phyloP scores from a whole-genome alignment of 2,797 vertebrate species.

The Meriones psammophilus region DNA sequence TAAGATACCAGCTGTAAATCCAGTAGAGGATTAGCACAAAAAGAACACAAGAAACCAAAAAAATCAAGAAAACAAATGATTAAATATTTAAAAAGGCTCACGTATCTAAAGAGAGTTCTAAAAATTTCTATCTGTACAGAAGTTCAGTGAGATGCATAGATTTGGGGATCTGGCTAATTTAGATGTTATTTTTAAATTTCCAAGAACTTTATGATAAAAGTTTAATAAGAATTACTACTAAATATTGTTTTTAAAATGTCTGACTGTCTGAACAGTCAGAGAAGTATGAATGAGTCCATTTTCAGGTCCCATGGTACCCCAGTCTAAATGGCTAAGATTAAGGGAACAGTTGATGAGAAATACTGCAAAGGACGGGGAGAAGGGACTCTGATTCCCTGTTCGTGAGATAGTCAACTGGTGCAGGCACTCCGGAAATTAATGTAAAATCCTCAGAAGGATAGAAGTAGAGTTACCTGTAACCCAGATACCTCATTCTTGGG shows the following conservation, averaged over 20 bases:
- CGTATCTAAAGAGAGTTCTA: neutral
- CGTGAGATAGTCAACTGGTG: neutral
- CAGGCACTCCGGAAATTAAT: too few relatives aligned
- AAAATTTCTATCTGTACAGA: neutral
- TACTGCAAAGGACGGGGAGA: too few relatives aligned
- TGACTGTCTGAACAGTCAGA: neutral
- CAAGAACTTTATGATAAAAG: neutral
- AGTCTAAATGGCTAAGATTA: neutral
- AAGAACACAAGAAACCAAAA: neutral
- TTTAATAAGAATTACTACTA: neutral
- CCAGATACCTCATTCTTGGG: too few relatives aligned
- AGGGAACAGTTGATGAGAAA: neutral
- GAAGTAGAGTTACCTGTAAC: neutral
- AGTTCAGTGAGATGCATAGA: neutral
- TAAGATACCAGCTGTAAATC: neutral
- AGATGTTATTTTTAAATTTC: neutral
- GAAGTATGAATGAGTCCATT: neutral
- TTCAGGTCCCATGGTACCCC: neutral
- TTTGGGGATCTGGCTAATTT: neutral
- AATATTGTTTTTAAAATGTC: neutral
- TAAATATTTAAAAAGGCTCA: neutral
- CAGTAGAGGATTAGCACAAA: neutral
- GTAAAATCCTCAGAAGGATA: neutral
- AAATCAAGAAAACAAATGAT: neutral
- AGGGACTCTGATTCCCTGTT: neutral